Evolutionary conservation across 1,140 invertebrate species (phyloP).

Genomic region (Pogonognathellus flavescens): DNA sequence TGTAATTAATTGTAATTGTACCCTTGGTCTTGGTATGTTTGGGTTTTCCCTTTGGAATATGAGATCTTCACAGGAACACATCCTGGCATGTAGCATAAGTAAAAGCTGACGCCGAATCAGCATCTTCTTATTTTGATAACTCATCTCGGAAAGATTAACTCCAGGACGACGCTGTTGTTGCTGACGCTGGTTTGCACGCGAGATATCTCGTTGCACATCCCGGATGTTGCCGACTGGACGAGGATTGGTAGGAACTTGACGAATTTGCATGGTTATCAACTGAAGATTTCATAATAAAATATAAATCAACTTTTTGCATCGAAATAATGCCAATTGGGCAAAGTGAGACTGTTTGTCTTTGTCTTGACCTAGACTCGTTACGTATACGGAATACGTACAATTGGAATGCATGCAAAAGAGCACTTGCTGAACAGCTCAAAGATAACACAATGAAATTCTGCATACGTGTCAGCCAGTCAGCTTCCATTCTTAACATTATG

Average conservation of each 20-base stretch:
- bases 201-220: not conserved
- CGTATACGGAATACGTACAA: not conserved
- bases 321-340: not conserved
- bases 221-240: not conserved
- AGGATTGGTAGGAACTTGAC: not conserved
- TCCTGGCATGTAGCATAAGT: constrained; percentile 38
- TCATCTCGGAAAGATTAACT: constrained; percentile 19
- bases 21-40: constrained; percentile 8
- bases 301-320: not conserved
- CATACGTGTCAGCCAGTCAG: too few species aligned
- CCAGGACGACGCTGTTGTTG: not conserved
- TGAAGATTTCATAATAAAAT: not conserved
- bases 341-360: not conserved
- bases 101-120: constrained; percentile 19
- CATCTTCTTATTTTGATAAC: constrained; percentile 23
- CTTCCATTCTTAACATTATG: too few species aligned
- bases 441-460: too few species aligned
- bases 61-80: constrained; percentile 40
- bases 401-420: not conserved
- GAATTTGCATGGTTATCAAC: constrained; percentile 21
- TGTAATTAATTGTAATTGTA: not conserved
- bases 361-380: not conserved
- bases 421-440: too few species aligned
- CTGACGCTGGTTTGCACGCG: not conserved
- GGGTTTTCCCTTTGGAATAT: constrained; percentile 32